A percentile compares a stretch with the other conserved stretches of the same genome.
Evolutionary conservation across 2,797 vertebrate species (phyloP).

Genomic region (Gallinago stenura): DNA sequence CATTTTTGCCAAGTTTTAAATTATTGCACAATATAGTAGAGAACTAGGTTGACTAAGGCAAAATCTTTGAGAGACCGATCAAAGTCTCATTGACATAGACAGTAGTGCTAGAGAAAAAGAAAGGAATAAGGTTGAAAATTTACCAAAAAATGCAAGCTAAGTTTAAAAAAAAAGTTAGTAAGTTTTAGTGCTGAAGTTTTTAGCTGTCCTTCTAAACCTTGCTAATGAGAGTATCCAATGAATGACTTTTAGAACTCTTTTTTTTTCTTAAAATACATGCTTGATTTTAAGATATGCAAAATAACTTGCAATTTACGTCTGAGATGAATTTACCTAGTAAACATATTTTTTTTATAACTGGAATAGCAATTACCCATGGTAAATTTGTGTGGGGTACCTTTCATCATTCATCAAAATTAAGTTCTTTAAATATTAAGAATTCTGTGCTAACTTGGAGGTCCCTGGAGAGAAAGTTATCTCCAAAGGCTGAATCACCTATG

Average conservation of each 20-base stretch:
- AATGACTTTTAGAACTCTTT: background rate
- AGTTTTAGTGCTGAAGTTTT: background rate
- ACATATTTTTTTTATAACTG: background rate
- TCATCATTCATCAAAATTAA: background rate
- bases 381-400: background rate
- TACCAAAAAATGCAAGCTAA: background rate
- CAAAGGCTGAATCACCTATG: background rate
- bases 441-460: background rate
- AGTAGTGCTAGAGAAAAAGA: background rate
- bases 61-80: background rate
- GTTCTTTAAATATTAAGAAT: background rate
- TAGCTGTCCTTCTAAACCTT: background rate
- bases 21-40: background rate
- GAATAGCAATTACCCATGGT: background rate
- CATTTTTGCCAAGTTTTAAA: background rate
- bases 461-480: background rate
- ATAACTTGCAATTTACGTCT: background rate
- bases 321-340: background rate
- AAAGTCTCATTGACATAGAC: background rate
- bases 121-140: background rate
- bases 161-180: background rate
- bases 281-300: background rate
- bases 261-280: background rate
- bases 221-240: background rate
- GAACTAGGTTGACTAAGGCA: background rate